phyloP scores from a whole-genome alignment of 1,140 invertebrate genomes.

The Calliopsis andreniformis region DNA sequence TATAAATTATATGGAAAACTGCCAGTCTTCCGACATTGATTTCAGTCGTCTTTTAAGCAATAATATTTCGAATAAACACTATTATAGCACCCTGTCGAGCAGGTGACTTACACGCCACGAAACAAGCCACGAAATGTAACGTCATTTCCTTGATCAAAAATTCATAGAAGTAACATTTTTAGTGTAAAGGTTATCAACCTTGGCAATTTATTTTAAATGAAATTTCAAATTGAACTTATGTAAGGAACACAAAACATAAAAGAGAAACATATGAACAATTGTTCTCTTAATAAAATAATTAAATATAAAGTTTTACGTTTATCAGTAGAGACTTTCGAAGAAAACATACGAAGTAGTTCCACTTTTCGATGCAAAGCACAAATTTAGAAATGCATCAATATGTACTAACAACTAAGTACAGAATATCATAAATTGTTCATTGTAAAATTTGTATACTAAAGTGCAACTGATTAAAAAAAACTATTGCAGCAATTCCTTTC shows the following conservation, averaged over 20 bases:
- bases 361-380: not conserved
- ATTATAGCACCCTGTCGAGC: not conserved
- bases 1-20: conserved; percentile 20
- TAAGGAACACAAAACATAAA: not conserved
- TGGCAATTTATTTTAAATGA: not conserved
- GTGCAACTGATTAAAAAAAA: not conserved
- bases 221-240: not conserved
- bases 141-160: conserved; percentile 49
- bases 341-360: too few relatives aligned
- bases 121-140: conserved; percentile 36
- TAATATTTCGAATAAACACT: conserved; percentile 23
- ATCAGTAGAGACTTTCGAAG: not conserved
- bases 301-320: not conserved
- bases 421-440: not conserved
- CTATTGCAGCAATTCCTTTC: conserved; percentile 3
- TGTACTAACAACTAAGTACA: not conserved
- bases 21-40: conserved; percentile 44
- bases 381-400: not conserved
- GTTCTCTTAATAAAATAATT: not conserved
- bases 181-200: not conserved
- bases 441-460: not conserved
- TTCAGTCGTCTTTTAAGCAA: conserved; percentile 25
- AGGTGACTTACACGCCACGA: conserved; percentile 61
- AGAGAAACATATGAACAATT: not conserved
- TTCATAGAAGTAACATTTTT: not conserved